Conservation (phyloP, 2,797 vertebrate species). For the Lacerta bilineata region DNA sequence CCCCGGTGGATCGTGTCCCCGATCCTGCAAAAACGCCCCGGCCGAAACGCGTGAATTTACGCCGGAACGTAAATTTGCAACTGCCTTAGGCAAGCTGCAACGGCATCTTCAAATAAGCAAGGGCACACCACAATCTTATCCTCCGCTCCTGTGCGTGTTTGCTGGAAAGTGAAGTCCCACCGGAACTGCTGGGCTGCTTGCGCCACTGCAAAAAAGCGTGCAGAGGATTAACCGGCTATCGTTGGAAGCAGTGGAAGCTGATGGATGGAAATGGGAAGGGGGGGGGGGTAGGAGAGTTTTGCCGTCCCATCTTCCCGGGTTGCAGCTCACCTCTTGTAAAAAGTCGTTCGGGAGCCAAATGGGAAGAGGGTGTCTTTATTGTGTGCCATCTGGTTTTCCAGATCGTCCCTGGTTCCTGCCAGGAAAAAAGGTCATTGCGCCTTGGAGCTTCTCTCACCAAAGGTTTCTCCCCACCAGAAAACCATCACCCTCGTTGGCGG, state of each 20-base stretch:
- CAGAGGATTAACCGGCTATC: background rate
- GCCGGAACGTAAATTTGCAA: no score
- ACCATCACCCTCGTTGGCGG: background rate
- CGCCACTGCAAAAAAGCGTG: background rate
- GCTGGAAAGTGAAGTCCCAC: background rate
- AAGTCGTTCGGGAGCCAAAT: background rate
- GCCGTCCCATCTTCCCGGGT: background rate
- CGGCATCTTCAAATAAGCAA: background rate
- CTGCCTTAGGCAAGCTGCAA: no score
- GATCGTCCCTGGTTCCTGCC: background rate
- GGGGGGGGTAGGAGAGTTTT: background rate
- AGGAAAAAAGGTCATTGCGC: background rate
- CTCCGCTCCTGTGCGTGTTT: no score
- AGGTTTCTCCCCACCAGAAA: background rate
- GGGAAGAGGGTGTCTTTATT: background rate
- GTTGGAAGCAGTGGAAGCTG: background rate
- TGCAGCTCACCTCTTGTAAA: background rate
- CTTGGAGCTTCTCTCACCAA: background rate
- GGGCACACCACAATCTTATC: no score
- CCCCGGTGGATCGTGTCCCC: no score
- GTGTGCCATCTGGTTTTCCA: constrained; percentile 16
- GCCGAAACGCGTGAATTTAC: no score
- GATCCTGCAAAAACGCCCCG: no score
- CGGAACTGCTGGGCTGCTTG: background rate
- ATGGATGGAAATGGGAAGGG: background rate